These are phyloP conservation scores for Muscicapa adusta DNA, from an alignment of 2,113 vertebrate genomes.

Conservation along the genomic window DNA sequence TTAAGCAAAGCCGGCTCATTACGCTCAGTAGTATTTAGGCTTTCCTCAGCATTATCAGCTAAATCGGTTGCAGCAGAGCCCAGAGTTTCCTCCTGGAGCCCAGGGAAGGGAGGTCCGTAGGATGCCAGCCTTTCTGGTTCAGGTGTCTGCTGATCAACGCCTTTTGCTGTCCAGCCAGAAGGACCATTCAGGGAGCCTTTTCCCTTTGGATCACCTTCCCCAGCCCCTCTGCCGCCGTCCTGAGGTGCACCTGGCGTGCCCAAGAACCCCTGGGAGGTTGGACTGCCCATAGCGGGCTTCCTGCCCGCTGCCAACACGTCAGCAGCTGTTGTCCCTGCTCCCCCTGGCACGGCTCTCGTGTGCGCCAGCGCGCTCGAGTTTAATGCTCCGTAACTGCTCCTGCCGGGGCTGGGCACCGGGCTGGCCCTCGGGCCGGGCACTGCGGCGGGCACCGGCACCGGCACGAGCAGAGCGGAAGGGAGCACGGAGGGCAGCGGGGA, in stretches of 20 bases:
- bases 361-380: fast-evolving
- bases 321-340: fast-evolving
- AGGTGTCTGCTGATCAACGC: not conserved
- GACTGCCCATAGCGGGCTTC: not conserved
- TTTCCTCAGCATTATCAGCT: not conserved
- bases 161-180: not conserved
- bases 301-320: not conserved
- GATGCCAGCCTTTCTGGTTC: not conserved
- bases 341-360: not conserved
- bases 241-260: fast-evolving
- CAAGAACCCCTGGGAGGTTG: not conserved
- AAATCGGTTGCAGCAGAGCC: not conserved
- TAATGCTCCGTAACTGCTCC: fast-evolving
- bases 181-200: not conserved
- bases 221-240: not conserved
- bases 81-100: not conserved
- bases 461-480: not conserved
- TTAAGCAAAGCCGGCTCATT: not conserved
- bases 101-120: fast-evolving
- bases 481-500: not conserved
- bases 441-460: fast-evolving
- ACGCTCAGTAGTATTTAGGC: not conserved
- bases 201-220: not conserved
- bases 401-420: not conserved
- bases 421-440: not conserved